Evolutionary conservation across 2,888 invertebrate species (phyloP).

Genomic region (Hartigia nigra): DNA sequence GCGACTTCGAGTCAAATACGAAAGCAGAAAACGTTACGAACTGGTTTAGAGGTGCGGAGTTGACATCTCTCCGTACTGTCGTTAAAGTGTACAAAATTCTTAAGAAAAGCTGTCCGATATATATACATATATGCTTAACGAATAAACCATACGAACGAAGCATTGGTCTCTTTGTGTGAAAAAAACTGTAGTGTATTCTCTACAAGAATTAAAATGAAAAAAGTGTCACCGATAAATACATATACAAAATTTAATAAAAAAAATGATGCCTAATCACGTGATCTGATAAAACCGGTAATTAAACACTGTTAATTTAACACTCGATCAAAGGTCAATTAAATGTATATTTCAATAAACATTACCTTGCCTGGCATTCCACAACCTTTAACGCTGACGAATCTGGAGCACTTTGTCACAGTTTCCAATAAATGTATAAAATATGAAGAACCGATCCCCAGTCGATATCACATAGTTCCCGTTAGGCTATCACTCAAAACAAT

Average conservation of each 20-base stretch:
- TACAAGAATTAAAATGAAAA: not conserved
- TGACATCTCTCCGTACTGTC: not conserved
- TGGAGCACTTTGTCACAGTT: slow-evolving; percentile 20
- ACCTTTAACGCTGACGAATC: slow-evolving; percentile 10
- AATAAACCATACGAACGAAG: not conserved
- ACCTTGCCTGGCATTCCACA: slow-evolving; percentile 64
- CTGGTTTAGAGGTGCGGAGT: slow-evolving; percentile 1
- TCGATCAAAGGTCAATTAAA: not conserved
- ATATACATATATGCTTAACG: not conserved
- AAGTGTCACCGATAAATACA: too few species aligned
- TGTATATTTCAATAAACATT: slow-evolving; percentile 27
- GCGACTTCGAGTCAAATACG: not conserved
- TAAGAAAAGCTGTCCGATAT: not conserved
- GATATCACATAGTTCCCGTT: slow-evolving; percentile 18
- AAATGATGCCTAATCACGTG: not conserved
- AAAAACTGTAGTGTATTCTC: not conserved
- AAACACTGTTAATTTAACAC: not conserved
- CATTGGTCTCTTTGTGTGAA: not conserved
- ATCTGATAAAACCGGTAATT: not conserved
- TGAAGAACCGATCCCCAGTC: slow-evolving; percentile 13
- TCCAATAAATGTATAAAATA: slow-evolving; percentile 14
- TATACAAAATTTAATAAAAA: not conserved
- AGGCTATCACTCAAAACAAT: slow-evolving; percentile 9
- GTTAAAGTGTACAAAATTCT: not conserved
- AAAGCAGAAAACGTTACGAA: slow-evolving; percentile 1